These are phyloP conservation scores for Porites evermanni DNA, from an alignment of 92 coral and sea anemone genomes.

Conservation along the genomic window DNA sequence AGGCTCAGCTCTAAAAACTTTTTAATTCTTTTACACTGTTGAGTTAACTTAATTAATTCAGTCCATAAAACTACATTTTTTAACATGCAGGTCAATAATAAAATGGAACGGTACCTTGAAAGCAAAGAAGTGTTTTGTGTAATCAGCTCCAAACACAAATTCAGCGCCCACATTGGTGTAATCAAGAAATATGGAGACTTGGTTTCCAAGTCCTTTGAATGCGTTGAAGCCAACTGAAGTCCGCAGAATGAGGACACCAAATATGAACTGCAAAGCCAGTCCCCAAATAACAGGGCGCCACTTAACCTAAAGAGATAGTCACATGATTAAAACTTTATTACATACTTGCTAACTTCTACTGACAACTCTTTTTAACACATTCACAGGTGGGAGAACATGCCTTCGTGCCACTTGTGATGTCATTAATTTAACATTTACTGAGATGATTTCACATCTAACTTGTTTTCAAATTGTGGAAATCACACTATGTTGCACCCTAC, in stretches of 20 bases:
- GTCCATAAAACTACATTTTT: too few relatives aligned
- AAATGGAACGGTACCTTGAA: slow-evolving; percentile 72
- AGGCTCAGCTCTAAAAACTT: too few relatives aligned
- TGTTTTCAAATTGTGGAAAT: too few relatives aligned
- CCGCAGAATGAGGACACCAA: slow-evolving; percentile 91
- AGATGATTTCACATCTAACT: too few relatives aligned
- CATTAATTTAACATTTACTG: too few relatives aligned
- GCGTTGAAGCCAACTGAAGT: slow-evolving; percentile 78
- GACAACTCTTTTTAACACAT: too few relatives aligned
- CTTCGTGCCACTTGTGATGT: too few relatives aligned
- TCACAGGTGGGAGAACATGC: too few relatives aligned
- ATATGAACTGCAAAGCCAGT: slow-evolving; percentile 87
- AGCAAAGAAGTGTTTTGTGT: slow-evolving; percentile 80
- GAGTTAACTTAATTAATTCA: too few relatives aligned
- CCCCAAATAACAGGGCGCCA: slow-evolving; percentile 99
- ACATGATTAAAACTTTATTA: neutral
- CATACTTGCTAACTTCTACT: too few relatives aligned
- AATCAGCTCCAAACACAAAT: slow-evolving; percentile 84
- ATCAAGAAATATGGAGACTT: slow-evolving; percentile 81
- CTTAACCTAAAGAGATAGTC: slow-evolving; percentile 58
- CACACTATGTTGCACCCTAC: too few relatives aligned
- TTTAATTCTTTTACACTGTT: too few relatives aligned
- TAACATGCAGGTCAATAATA: neutral
- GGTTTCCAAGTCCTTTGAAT: slow-evolving; percentile 79
- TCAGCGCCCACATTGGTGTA: slow-evolving; percentile 79